Percentiles rank a stretch among this genome's conserved stretches.
phyloP scores from a whole-genome alignment of 2,113 vertebrate species.

The Smithornis capensis region DNA sequence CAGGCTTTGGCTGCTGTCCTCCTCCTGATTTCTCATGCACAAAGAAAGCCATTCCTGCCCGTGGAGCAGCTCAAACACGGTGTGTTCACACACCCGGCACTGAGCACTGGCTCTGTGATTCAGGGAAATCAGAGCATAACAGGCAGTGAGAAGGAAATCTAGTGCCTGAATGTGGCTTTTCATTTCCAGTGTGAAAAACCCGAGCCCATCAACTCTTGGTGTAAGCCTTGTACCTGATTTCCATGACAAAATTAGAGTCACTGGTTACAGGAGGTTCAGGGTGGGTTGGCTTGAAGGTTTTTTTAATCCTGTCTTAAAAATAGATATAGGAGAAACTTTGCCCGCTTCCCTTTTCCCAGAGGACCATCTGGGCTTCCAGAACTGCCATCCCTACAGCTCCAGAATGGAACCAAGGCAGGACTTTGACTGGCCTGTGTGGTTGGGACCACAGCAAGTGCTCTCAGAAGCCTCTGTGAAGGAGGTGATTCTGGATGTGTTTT shows the following conservation, averaged over 20 bases:
- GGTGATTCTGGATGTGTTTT: neutral
- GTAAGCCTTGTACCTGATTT: neutral
- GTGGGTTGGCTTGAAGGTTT: neutral
- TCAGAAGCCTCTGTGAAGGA: neutral
- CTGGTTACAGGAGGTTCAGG: neutral
- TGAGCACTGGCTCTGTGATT: neutral
- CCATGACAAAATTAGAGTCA: neutral
- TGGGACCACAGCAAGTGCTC: neutral
- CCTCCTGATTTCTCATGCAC: neutral
- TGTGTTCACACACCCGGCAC: neutral
- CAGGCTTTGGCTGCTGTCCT: neutral
- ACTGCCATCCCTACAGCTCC: neutral
- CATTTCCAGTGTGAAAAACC: neutral
- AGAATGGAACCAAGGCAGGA: neutral
- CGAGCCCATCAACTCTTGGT: neutral
- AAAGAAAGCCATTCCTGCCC: neutral
- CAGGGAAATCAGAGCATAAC: neutral
- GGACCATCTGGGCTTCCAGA: neutral
- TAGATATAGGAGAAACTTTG: neutral
- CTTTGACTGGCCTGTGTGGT: rapidly evolving
- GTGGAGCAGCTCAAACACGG: rapidly evolving
- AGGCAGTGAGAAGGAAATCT: neutral
- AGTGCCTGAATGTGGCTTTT: neutral
- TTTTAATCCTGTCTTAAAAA: neutral
- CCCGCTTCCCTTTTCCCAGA: neutral